These are phyloP conservation scores for Schizothorax lantsangensis DNA, from an alignment of 2,797 vertebrate genomes.

Conservation along the genomic window DNA sequence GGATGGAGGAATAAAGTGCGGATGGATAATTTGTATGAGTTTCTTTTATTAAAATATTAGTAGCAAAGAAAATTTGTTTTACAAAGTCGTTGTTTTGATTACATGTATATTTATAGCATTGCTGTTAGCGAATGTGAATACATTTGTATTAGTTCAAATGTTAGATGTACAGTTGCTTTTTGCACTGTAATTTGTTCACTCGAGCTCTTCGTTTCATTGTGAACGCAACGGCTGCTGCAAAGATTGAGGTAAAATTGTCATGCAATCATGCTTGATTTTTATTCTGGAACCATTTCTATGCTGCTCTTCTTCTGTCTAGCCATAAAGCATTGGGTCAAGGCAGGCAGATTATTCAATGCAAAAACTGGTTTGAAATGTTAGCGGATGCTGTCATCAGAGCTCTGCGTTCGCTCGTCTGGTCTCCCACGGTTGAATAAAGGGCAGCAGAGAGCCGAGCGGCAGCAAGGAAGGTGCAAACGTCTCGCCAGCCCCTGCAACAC, in stretches of 20 bases:
- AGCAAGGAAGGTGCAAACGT: conserved; percentile 7
- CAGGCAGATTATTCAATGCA: neutral
- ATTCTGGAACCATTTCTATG: neutral
- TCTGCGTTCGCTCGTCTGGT: conserved; percentile 53
- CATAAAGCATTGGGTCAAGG: neutral
- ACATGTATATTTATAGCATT: neutral
- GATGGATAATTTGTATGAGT: neutral
- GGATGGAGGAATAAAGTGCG: neutral
- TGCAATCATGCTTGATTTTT: conserved; percentile 5
- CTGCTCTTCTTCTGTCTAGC: neutral
- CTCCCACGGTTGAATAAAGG: conserved; percentile 2
- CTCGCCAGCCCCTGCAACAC: conserved; percentile 37
- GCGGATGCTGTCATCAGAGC: conserved; percentile 55
- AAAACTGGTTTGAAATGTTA: neutral
- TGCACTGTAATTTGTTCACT: neutral
- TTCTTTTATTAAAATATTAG: neutral
- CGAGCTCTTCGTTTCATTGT: neutral
- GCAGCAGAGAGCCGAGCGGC: neutral
- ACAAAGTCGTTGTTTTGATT: neutral
- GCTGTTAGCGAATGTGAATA: neutral
- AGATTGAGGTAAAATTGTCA: neutral
- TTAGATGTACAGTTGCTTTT: neutral
- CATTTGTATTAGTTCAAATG: neutral
- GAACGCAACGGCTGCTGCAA: neutral
- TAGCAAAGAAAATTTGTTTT: neutral